A percentile compares a stretch with the other conserved stretches of the same genome.
These are phyloP conservation scores for Periphyllus acericola DNA, from an alignment of 2,888 invertebrate genomes.

Conservation along the genomic window DNA sequence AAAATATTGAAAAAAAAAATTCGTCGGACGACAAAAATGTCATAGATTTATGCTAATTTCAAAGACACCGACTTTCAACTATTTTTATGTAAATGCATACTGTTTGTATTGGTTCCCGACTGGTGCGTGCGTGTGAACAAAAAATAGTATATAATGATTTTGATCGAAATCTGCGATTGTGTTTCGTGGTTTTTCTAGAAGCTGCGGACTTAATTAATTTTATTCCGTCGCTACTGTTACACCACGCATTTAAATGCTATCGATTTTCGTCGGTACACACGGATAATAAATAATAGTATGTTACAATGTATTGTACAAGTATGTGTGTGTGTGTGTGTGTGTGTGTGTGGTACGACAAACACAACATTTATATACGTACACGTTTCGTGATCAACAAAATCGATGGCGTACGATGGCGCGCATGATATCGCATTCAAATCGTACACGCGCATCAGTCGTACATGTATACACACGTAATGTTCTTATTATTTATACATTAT, in stretches of 20 bases:
- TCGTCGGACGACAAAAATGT: no score
- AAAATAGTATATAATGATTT: slow-evolving; percentile 2
- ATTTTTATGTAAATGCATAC: slow-evolving; percentile 11
- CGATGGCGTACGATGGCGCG: no score
- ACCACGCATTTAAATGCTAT: slow-evolving; percentile 17
- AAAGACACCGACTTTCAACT: not conserved
- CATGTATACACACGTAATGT: not conserved
- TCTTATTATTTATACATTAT: no score
- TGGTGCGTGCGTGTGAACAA: not conserved
- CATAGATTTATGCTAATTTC: slow-evolving; percentile 29
- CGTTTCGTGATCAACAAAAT: not conserved
- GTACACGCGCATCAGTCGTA: not conserved
- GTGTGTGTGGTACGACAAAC: not conserved
- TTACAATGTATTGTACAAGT: not conserved
- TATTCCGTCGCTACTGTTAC: slow-evolving; percentile 38
- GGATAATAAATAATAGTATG: no score
- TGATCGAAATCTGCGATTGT: slow-evolving; percentile 32
- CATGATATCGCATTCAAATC: not conserved
- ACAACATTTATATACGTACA: not conserved
- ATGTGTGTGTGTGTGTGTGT: not conserved
- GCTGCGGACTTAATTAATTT: slow-evolving; percentile 31
- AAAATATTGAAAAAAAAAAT: no score
- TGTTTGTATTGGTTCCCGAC: no score
- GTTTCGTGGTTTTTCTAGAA: not conserved
- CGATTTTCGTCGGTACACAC: not conserved